Conservation (phyloP, 1,140 invertebrate species). For the Ips typographus region DNA sequence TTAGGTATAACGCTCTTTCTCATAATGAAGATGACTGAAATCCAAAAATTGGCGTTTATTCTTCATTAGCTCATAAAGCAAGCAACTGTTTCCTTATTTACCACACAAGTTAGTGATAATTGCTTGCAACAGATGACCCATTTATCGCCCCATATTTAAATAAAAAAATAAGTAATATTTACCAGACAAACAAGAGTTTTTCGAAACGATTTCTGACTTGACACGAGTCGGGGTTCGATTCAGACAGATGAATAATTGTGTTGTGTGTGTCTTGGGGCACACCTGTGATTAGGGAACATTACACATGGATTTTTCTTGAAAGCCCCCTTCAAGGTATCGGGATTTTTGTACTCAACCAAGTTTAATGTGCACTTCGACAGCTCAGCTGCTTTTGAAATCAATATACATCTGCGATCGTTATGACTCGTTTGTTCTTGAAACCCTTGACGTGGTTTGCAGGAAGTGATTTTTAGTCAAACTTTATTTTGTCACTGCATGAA, state of each 20-base stretch:
- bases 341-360: constrained; percentile 30
- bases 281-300: constrained; percentile 34
- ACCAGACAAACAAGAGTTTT: neutral
- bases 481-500: neutral
- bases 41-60: no score
- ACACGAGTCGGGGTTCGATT: constrained; percentile 17
- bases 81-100: neutral
- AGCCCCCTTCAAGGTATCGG: constrained; percentile 29
- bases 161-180: neutral
- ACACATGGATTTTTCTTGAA: constrained; percentile 36
- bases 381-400: constrained; percentile 29
- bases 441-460: neutral
- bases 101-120: no score
- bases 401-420: constrained; percentile 25
- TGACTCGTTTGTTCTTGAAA: constrained; percentile 21
- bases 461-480: neutral
- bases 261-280: constrained; percentile 12
- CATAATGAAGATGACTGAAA: no score
- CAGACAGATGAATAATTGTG: constrained; percentile 30
- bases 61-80: no score
- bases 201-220: constrained; percentile 15
- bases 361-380: constrained; percentile 14
- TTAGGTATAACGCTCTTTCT: no score
- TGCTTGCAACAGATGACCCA: neutral
- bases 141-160: neutral